Evolutionary conservation across 1,140 invertebrate genomes (phyloP), one percentile per base, ranked within the genome.

Genomic region (Galleria mellonella): DNA sequence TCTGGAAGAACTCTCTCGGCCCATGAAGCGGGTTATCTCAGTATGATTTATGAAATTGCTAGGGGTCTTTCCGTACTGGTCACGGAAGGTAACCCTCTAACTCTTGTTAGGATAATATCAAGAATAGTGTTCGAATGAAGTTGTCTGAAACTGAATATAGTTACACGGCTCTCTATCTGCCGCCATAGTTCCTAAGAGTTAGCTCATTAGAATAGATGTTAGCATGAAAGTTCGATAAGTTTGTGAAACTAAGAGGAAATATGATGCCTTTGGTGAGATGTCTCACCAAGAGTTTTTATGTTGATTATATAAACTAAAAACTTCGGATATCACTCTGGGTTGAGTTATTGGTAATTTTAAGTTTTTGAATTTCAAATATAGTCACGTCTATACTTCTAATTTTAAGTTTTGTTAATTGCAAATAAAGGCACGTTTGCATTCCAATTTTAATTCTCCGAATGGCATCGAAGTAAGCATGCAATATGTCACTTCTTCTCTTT

Each of bases 91-190:
- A 37, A 13, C 9, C 17, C 17, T n/a, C 35, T 37, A 37, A 37
- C 35, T 37, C 35, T 37, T 37, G 35, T 37, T 37, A 37, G 35
- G n/a, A 37, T 37, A 15, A 35, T 35, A 37, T 17, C 35, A 9
- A 31, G 9, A 11, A 17, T 37, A 17, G 35, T 15, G 33, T 35
- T 15, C 4, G 33, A 37, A 17, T 33, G 32, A 33, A 33, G n/a
- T 33, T 33, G 9, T 12, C n/a, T 11, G 35, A 23, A 23, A 23
- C 17, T 23, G 17, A 23, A 23, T 23, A 23, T 23, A 23, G 17
- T 37, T 37, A 8, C 14, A 13, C 14, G n/a, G 14, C 6, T 23
- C 14, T 37, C 35, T 37, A 37, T 37, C 13, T 37, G 17, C 14
- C 17, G 17, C 17, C 17, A 23, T 17, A 37, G 35, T 37, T 37